phyloP scores from a whole-genome alignment of 2,113 vertebrate species.

The Sciurus niger region DNA sequence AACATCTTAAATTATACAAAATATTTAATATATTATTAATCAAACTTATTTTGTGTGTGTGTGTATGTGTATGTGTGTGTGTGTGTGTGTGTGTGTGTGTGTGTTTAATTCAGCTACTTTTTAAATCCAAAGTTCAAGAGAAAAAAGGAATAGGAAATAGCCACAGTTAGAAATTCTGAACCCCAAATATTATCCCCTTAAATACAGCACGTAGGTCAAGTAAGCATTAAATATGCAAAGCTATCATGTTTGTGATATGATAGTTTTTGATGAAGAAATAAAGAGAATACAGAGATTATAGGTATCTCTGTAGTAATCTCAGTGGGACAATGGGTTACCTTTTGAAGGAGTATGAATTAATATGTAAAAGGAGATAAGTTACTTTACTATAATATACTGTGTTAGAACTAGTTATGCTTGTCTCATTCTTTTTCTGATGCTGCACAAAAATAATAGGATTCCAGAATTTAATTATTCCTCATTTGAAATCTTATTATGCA shows the following conservation, averaged over 20 bases:
- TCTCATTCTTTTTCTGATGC: slow-evolving; percentile 18
- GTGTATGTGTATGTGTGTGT: neutral
- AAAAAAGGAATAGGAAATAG: neutral
- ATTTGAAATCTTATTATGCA: slow-evolving; percentile 47
- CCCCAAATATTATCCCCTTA: neutral
- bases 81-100: neutral
- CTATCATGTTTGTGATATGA: neutral
- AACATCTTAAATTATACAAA: neutral
- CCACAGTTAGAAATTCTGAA: neutral
- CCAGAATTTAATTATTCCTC: slow-evolving; percentile 36
- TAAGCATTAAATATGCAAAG: neutral
- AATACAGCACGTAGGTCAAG: neutral
- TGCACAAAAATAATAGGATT: neutral
- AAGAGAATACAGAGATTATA: neutral
- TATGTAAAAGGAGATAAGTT: neutral
- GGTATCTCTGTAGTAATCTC: neutral
- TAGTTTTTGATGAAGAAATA: neutral
- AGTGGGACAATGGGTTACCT: neutral
- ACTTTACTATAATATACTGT: neutral
- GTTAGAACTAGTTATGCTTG: slow-evolving; percentile 15
- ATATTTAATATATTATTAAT: neutral
- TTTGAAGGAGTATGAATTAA: neutral
- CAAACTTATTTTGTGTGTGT: no score
- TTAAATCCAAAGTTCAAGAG: neutral
- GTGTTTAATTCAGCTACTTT: neutral